A percentile compares a stretch with the other conserved stretches of the same genome.
phyloP scores from a whole-genome alignment of 2,797 vertebrate genomes.

The Podarcis siculus region DNA sequence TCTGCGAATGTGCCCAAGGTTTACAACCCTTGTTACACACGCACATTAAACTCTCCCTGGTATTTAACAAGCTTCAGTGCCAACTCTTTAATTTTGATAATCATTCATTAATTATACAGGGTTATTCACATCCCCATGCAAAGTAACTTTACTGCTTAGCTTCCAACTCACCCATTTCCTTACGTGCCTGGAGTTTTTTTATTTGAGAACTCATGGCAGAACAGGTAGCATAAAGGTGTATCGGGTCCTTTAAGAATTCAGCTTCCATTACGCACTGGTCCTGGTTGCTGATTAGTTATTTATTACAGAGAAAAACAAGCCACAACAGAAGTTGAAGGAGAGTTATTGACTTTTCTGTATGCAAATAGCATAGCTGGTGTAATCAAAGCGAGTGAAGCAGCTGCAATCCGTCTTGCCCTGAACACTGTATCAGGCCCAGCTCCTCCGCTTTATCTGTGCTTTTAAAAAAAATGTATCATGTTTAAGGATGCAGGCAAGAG shows the following conservation, averaged over 20 bases:
- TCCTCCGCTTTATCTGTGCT: constrained; percentile 30
- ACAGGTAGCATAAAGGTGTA: background rate
- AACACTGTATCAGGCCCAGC: constrained; percentile 14
- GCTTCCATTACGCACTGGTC: constrained; percentile 17
- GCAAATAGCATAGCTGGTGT: constrained; percentile 38
- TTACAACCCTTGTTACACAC: background rate
- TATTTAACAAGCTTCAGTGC: background rate
- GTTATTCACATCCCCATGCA: background rate
- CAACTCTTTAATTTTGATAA: background rate
- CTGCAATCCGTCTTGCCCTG: constrained; percentile 38
- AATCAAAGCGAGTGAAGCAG: constrained; percentile 40
- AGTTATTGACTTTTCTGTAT: constrained; percentile 49
- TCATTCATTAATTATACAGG: background rate
- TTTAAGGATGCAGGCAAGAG: constrained; percentile 33
- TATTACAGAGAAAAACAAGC: constrained; percentile 28
- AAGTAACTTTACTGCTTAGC: background rate
- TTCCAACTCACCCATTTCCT: background rate
- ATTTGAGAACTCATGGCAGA: background rate
- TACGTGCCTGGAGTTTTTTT: background rate
- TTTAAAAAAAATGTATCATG: background rate
- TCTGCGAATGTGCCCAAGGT: too few relatives aligned
- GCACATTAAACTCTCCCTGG: background rate
- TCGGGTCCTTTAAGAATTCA: constrained; percentile 8
- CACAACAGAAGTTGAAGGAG: constrained; percentile 38
- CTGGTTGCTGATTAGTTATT: constrained; percentile 43